Percentiles rank a stretch among this genome's conserved stretches.
Conservation (phyloP, 2,888 invertebrate species). For the Orthosia gracilis region DNA sequence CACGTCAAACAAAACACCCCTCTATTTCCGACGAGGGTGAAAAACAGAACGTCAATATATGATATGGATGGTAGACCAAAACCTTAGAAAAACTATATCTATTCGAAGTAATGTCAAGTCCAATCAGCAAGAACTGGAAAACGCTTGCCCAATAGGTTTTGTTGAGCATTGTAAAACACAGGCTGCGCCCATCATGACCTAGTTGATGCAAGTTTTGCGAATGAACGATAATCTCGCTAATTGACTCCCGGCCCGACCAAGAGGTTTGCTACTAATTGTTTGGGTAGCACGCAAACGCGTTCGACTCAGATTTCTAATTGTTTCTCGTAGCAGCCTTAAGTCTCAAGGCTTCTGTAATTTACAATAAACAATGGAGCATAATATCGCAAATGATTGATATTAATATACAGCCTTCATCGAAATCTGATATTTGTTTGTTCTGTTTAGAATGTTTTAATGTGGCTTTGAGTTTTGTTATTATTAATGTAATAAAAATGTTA, state of each 20-base stretch:
- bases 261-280: conserved; percentile 84
- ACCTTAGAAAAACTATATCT: neutral
- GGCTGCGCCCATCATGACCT: conserved; percentile 49
- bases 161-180: conserved; percentile 28
- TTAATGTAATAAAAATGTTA: neutral
- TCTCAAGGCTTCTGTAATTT: conserved; percentile 77
- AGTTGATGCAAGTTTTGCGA: conserved; percentile 68
- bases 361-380: conserved; percentile 75
- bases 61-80: too few relatives aligned
- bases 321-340: conserved; percentile 78
- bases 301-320: conserved; percentile 86
- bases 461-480: neutral
- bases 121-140: neutral
- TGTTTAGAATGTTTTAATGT: conserved; percentile 6
- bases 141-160: neutral
- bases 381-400: conserved; percentile 70
- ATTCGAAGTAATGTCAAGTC: neutral
- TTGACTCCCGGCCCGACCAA: conserved; percentile 77
- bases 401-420: conserved; percentile 67
- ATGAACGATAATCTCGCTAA: conserved; percentile 80
- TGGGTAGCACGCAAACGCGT: conserved; percentile 83
- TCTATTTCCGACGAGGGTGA: too few relatives aligned
- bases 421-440: conserved; percentile 55
- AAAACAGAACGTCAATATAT: too few relatives aligned
- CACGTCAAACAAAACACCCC: too few relatives aligned